phyloP scores from a whole-genome alignment of 2,113 vertebrate genomes.

The Siphamia tubifer region DNA sequence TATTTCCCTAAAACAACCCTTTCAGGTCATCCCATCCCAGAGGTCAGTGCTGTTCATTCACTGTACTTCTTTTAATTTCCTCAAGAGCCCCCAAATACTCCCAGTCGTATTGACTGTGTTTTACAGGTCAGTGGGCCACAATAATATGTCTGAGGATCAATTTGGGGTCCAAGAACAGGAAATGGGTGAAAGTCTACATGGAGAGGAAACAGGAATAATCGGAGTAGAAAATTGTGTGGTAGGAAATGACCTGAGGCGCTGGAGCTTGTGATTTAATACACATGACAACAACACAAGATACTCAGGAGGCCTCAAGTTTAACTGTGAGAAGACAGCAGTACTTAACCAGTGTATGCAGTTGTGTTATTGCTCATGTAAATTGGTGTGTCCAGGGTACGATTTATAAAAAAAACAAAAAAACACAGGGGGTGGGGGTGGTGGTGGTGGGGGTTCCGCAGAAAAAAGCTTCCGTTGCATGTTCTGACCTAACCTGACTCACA shows the following conservation, averaged over 20 bases:
- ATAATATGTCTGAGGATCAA: constrained; percentile 77
- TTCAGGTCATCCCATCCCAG: neutral
- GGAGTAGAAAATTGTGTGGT: constrained; percentile 47
- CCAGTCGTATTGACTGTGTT: constrained; percentile 36
- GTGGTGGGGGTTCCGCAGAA: no score
- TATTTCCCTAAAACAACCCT: no score
- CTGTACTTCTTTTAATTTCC: constrained; percentile 67
- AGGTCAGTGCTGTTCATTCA: neutral
- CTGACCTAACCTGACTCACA: no score
- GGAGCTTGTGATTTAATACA: constrained; percentile 70
- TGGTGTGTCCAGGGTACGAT: no score
- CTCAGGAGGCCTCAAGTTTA: constrained; percentile 6
- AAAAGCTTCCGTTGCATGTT: no score
- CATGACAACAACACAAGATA: constrained; percentile 49
- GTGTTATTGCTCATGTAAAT: no score
- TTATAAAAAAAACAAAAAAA: no score
- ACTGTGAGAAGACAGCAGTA: neutral
- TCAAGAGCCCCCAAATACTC: constrained; percentile 23
- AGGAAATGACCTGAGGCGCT: constrained; percentile 75
- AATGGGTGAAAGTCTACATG: constrained; percentile 65
- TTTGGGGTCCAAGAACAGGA: constrained; percentile 64
- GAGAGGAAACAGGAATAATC: constrained; percentile 55
- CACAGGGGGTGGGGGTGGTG: no score
- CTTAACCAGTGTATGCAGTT: neutral
- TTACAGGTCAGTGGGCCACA: constrained; percentile 78